Evolutionary conservation across 2,797 vertebrate species (phyloP).

Genomic region (Eurystomus glaucurus): DNA sequence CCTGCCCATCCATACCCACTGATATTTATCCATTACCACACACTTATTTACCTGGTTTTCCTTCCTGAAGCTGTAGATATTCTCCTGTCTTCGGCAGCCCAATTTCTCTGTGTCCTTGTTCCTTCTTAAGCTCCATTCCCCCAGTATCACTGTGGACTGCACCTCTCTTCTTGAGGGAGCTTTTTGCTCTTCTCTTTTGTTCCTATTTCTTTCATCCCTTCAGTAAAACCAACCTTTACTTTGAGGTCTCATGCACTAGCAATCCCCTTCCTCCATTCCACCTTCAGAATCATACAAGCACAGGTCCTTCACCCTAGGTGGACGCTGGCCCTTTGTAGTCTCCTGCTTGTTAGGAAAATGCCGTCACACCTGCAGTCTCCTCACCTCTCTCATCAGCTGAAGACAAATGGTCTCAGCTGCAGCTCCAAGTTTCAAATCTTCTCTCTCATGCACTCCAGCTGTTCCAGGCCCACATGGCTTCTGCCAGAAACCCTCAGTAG

Average conservation of each 20-base stretch:
- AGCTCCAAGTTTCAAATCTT: background rate
- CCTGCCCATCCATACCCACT: no score
- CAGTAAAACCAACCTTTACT: background rate
- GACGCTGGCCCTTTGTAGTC: background rate
- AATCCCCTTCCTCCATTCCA: background rate
- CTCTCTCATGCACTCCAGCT: background rate
- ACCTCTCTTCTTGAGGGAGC: rapidly evolving
- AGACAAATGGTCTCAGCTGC: background rate
- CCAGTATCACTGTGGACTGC: background rate
- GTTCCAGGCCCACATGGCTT: background rate
- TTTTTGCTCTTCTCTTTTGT: background rate
- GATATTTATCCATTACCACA: background rate
- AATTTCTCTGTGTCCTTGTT: background rate
- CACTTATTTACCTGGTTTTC: background rate
- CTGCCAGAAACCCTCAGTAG: background rate
- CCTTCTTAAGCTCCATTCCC: background rate
- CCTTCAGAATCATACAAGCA: background rate
- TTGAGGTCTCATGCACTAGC: background rate
- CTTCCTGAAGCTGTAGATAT: background rate
- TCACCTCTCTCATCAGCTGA: background rate
- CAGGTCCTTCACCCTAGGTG: rapidly evolving
- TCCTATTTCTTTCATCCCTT: background rate
- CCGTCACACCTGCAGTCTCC: background rate
- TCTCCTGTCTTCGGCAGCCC: background rate
- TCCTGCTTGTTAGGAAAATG: background rate